These are phyloP conservation scores for Grus americana DNA, from an alignment of 2,113 vertebrate genomes.

Conservation along the genomic window DNA sequence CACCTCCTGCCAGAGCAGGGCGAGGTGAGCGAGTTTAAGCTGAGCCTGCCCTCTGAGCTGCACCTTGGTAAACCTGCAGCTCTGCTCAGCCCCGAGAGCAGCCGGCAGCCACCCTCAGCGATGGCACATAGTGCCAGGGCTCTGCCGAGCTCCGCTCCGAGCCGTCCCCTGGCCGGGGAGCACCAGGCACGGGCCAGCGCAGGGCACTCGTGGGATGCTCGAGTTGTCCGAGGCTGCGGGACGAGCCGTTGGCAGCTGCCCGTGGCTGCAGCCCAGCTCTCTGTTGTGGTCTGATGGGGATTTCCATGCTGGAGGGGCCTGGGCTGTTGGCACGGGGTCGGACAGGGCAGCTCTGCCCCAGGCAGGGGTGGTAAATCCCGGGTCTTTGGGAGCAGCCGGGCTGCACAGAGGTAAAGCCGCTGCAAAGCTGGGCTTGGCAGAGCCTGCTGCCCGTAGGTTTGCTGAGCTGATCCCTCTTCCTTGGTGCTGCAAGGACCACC, in stretches of 20 bases:
- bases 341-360: not conserved
- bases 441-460: not conserved
- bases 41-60: not conserved
- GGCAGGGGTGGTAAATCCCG: not conserved
- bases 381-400: not conserved
- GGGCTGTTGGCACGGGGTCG: not conserved
- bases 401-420: not conserved
- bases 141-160: not conserved
- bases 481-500: accelerated
- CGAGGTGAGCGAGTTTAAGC: not conserved
- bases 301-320: not conserved
- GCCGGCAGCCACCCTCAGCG: accelerated
- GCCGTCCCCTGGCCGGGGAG: not conserved
- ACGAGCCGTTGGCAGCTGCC: not conserved
- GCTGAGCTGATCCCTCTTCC: not conserved
- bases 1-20: not conserved
- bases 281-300: not conserved
- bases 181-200: not conserved
- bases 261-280: not conserved
- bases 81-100: not conserved
- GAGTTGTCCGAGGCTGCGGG: not conserved
- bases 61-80: not conserved
- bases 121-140: not conserved
- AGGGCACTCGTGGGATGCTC: not conserved
- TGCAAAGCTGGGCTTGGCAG: not conserved